phyloP scores from a whole-genome alignment of 2,888 invertebrate genomes.

The Protophormia terraenovae region DNA sequence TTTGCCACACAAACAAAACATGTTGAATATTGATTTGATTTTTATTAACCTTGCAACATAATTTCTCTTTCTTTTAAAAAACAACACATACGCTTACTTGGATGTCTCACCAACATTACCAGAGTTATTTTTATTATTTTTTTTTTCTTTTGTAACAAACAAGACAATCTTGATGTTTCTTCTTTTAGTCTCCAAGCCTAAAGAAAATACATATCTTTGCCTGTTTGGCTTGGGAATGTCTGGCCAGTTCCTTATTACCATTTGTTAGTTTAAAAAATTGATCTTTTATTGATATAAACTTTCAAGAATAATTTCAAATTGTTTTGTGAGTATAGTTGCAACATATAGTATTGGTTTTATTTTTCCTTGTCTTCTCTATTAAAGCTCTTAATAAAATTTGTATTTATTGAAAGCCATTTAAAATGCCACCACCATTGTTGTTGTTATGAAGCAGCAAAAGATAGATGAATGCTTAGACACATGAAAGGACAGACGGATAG shows the following conservation, averaged over 20 bases:
- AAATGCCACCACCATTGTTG: constrained; percentile 61
- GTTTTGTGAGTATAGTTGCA: no score
- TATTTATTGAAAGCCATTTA: constrained; percentile 63
- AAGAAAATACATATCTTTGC: not conserved
- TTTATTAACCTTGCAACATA: constrained; percentile 57
- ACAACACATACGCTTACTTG: not conserved
- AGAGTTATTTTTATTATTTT: no score
- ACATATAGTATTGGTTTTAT: no score
- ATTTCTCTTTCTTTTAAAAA: constrained; percentile 63
- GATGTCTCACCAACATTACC: no score
- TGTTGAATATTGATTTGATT: constrained; percentile 57
- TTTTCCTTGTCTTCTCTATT: constrained; percentile 36
- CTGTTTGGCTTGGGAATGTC: constrained; percentile 22
- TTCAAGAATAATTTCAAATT: constrained; percentile 61
- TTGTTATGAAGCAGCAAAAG: no score
- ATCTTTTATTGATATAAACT: constrained; percentile 56
- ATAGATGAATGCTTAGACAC: no score
- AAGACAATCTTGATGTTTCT: constrained; percentile 33
- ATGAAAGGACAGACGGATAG: not conserved
- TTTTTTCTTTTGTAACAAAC: no score
- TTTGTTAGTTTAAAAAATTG: constrained; percentile 22
- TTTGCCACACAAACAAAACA: constrained; percentile 1
- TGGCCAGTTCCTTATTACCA: constrained; percentile 52
- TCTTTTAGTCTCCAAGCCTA: not conserved
- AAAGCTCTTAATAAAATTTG: constrained; percentile 61